These are phyloP conservation scores for Agapornis canus DNA, from an alignment of 2,797 vertebrate genomes.

Conservation along the genomic window DNA sequence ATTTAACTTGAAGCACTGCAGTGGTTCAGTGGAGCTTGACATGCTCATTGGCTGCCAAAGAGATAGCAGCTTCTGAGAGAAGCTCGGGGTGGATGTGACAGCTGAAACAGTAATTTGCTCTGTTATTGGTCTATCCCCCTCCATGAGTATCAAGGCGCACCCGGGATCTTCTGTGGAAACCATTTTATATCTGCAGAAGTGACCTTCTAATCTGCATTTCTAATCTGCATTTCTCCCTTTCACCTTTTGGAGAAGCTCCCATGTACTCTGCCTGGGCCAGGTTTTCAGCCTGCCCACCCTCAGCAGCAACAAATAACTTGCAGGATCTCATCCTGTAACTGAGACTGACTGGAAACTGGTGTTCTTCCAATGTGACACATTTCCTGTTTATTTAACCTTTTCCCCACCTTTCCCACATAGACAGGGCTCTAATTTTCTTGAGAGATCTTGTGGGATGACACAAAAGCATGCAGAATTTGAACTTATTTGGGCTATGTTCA, in stretches of 20 bases:
- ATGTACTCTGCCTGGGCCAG: not conserved
- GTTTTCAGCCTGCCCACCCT: not conserved
- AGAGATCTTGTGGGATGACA: not conserved
- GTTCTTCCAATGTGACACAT: not conserved
- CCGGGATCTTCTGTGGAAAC: not conserved
- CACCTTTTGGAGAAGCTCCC: not conserved
- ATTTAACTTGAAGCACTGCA: too few relatives aligned
- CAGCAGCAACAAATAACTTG: not conserved
- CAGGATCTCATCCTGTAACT: not conserved
- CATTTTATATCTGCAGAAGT: not conserved
- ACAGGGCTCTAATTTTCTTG: not conserved
- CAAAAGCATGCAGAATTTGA: not conserved
- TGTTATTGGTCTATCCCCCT: not conserved
- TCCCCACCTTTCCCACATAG: not conserved
- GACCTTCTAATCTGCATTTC: not conserved
- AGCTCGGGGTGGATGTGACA: not conserved
- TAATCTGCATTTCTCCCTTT: not conserved
- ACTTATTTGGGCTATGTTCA: not conserved
- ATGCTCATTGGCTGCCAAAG: not conserved
- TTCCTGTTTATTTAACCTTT: not conserved
- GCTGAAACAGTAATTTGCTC: not conserved
- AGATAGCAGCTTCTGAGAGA: not conserved
- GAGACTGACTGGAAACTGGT: not conserved
- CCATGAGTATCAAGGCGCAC: not conserved
- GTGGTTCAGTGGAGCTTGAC: not conserved